Evolutionary conservation across 2,888 invertebrate genomes (phyloP).

Genomic region (Agrochola circellaris): DNA sequence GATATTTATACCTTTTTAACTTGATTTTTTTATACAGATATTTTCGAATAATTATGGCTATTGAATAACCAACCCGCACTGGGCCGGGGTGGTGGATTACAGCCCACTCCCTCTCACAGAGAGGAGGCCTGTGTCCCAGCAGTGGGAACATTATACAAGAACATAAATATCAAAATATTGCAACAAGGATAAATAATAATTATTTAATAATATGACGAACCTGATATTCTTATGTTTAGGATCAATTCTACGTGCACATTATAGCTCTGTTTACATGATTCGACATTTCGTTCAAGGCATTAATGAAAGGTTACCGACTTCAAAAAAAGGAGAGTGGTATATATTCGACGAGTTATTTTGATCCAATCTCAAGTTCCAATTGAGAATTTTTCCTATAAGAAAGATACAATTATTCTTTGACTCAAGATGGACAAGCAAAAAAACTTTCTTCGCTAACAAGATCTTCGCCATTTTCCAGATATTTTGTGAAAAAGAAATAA

Average conservation of each 20-base stretch:
- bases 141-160: not conserved
- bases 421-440: not conserved
- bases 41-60: constrained; percentile 3
- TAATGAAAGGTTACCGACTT: not conserved
- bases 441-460: not conserved
- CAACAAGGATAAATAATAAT: constrained; percentile 47
- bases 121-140: not conserved
- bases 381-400: constrained; percentile 11
- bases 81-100: not conserved
- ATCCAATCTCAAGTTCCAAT: constrained; percentile 4
- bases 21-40: not conserved
- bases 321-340: not conserved
- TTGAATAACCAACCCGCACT: not conserved
- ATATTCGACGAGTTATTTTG: not conserved
- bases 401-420: constrained; percentile 17
- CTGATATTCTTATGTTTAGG: constrained; percentile 9
- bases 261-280: not conserved
- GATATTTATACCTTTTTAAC: constrained; percentile 27
- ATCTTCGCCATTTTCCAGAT: not conserved
- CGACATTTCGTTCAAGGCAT: not conserved
- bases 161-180: constrained; percentile 51
- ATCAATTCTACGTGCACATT: constrained; percentile 33
- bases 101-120: not conserved
- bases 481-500: too few relatives aligned
- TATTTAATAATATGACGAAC: constrained; percentile 38